Conservation (phyloP, 2,888 invertebrate genomes). For the Lypha dubia region DNA sequence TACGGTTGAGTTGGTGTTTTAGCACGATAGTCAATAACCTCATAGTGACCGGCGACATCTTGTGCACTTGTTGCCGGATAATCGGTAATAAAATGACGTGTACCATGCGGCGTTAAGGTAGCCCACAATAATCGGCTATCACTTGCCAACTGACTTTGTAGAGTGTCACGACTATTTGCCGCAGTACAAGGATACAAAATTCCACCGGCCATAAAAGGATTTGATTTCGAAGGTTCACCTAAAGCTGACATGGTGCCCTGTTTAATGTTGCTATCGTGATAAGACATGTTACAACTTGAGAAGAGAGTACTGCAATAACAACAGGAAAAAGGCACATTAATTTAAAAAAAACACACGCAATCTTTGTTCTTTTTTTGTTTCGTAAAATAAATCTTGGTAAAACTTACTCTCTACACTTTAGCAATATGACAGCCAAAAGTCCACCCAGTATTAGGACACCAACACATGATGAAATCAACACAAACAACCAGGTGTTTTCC, state of each 20-base stretch:
- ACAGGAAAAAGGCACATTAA: conserved; percentile 19
- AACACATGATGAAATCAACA: conserved; percentile 91
- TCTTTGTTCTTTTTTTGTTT: not conserved
- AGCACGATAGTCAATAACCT: conserved; percentile 86
- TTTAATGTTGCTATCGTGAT: conserved; percentile 83
- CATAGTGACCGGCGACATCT: conserved; percentile 86
- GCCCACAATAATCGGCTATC: conserved; percentile 92
- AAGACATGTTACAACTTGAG: conserved; percentile 80
- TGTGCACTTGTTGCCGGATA: conserved; percentile 81
- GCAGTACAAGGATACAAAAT: conserved; percentile 85
- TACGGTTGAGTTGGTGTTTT: conserved; percentile 78
- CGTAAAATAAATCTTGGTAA: no score
- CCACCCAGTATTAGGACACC: conserved; percentile 91
- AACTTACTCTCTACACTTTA: conserved; percentile 91
- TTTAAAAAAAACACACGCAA: conserved; percentile 8
- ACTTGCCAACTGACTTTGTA: conserved; percentile 84
- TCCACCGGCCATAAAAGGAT: conserved; percentile 84
- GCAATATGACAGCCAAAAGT: conserved; percentile 89
- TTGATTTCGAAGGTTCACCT: conserved; percentile 84
- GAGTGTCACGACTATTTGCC: conserved; percentile 83
- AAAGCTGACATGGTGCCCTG: conserved; percentile 85
- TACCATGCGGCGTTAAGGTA: conserved; percentile 91
- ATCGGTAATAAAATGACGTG: conserved; percentile 90
- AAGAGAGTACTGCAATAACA: conserved; percentile 72
- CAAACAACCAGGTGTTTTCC: conserved; percentile 93